A percentile compares a stretch with the other conserved stretches of the same genome.
phyloP scores from a whole-genome alignment of 2,888 invertebrate species.

The Halictus quadricinctus region DNA sequence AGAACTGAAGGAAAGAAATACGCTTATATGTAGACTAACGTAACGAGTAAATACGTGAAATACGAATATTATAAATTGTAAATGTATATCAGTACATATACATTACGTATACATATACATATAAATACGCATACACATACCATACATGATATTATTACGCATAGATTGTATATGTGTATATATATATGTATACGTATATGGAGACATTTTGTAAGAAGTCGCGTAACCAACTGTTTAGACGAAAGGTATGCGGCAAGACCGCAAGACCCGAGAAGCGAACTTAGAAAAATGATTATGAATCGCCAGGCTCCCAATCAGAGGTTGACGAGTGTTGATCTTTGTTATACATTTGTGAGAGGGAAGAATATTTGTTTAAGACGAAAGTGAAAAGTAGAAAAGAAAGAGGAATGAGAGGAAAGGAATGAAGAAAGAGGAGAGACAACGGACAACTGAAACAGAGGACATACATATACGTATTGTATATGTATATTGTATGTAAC shows the following conservation, averaged over 20 bases:
- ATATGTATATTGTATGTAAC: not conserved
- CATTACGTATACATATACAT: no score
- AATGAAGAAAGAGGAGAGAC: not conserved
- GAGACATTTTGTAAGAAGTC: not conserved
- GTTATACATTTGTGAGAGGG: not conserved
- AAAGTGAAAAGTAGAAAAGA: not conserved
- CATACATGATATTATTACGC: no score
- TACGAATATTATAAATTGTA: not conserved
- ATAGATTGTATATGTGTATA: not conserved
- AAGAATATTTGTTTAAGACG: not conserved
- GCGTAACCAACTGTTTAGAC: not conserved
- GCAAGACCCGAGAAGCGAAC: not conserved
- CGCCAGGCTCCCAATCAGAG: no score
- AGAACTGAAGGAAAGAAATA: constrained; percentile 14
- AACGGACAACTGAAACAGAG: not conserved
- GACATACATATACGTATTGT: not conserved
- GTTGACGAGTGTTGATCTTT: not conserved
- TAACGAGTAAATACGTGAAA: not conserved
- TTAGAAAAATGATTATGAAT: not conserved
- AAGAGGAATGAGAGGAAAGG: not conserved
- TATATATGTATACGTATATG: not conserved
- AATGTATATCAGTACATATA: no score
- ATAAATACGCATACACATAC: no score
- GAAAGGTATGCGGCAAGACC: not conserved
- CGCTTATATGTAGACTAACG: constrained; percentile 6